Conservation (phyloP, 2,797 vertebrate species). For the Acestrorhynchus altus region DNA sequence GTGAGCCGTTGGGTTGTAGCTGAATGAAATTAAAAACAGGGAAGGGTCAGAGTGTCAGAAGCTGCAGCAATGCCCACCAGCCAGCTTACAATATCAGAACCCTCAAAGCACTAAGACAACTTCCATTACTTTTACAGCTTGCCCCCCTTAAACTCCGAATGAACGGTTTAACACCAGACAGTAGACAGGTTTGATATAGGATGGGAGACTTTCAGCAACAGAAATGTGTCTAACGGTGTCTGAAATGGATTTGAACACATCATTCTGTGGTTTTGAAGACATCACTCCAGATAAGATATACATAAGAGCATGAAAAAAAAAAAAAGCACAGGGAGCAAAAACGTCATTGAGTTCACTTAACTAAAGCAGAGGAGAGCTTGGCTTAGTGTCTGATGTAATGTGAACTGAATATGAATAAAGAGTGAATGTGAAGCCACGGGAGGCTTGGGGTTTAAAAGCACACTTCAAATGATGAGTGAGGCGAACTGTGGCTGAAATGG, state of each 20-base stretch:
- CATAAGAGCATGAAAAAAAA: background rate
- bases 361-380: slow-evolving; percentile 29
- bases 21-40: background rate
- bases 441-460: slow-evolving; percentile 17
- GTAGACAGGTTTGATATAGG: background rate
- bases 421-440: background rate
- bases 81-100: background rate
- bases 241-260: background rate
- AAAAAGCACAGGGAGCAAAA: background rate
- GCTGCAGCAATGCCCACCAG: background rate
- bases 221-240: background rate
- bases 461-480: slow-evolving; percentile 32
- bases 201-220: background rate
- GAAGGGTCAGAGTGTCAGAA: background rate
- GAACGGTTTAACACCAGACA: background rate
- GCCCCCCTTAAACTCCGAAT: background rate
- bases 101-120: background rate
- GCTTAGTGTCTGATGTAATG: slow-evolving; percentile 22
- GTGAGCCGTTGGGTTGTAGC: background rate
- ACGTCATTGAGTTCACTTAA: slow-evolving; percentile 12
- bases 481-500: slow-evolving; percentile 33
- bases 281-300: background rate
- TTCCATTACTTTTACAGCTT: background rate
- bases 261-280: background rate
- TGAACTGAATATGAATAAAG: slow-evolving; percentile 36